A percentile compares a stretch with the other conserved stretches of the same genome.
These are phyloP conservation scores for Melospiza georgiana DNA, from an alignment of 2,113 vertebrate species.

Conservation along the genomic window DNA sequence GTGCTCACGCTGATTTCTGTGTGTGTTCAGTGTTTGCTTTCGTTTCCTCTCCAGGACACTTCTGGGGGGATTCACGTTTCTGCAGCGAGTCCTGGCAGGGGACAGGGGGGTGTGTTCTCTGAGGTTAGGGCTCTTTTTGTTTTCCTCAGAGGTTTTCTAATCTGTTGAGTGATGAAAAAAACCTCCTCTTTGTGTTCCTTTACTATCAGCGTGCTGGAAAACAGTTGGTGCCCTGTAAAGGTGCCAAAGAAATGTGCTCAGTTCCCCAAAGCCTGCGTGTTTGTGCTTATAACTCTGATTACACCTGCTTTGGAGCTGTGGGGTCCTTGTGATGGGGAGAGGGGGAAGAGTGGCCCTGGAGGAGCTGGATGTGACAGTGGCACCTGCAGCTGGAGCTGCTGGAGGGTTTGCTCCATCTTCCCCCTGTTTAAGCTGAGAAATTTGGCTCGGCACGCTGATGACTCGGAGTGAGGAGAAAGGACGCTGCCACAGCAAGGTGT, in stretches of 20 bases:
- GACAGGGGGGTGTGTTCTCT: not conserved
- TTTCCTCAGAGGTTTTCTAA: slow-evolving; percentile 10
- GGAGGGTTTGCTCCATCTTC: not conserved
- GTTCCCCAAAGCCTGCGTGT: not conserved
- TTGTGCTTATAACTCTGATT: not conserved
- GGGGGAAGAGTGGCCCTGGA: not conserved
- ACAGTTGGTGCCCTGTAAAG: not conserved
- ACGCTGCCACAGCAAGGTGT: not conserved
- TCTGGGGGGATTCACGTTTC: not conserved
- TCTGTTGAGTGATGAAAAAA: slow-evolving; percentile 21
- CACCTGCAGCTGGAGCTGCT: not conserved
- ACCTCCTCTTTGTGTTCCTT: slow-evolving; percentile 41
- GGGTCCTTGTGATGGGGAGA: rapidly evolving
- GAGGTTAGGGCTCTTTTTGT: not conserved
- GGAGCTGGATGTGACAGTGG: not conserved
- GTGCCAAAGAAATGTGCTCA: not conserved
- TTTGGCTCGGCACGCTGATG: not conserved
- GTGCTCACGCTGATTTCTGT: rapidly evolving
- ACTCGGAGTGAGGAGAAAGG: not conserved
- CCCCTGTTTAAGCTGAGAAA: not conserved
- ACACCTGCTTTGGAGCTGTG: rapidly evolving
- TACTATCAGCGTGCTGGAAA: not conserved
- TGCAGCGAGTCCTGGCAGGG: not conserved
- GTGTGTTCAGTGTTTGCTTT: not conserved
- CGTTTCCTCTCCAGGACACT: not conserved